Evolutionary conservation across 2,888 invertebrate species (phyloP).

Genomic region (Cephonodes hylas): DNA sequence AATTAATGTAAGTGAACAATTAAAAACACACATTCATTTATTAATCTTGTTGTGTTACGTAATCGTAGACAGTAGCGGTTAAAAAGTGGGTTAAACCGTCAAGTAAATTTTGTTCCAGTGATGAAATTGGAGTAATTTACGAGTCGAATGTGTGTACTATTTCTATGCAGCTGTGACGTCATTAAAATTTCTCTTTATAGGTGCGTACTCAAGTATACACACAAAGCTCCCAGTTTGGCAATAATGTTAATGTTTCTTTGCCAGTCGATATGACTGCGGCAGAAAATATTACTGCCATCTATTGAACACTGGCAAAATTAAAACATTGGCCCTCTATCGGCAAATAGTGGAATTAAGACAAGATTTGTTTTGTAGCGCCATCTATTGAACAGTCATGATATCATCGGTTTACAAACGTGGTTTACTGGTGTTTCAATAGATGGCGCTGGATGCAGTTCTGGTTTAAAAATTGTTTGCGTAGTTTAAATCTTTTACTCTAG

Average conservation of each 20-base stretch:
- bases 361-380: neutral
- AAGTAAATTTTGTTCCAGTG: neutral
- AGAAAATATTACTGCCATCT: neutral
- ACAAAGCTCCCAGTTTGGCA: neutral
- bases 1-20: neutral
- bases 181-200: neutral
- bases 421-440: neutral
- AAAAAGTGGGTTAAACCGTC: neutral
- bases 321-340: neutral
- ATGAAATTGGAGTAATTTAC: neutral
- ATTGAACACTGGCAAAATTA: neutral
- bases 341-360: neutral
- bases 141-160: neutral
- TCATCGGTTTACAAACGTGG: neutral
- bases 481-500: neutral
- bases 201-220: neutral
- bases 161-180: neutral
- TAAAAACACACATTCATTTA: neutral
- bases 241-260: conserved; percentile 3
- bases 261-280: conserved; percentile 8
- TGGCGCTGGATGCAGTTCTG: neutral
- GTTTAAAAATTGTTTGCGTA: neutral
- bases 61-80: neutral
- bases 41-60: neutral
- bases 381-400: neutral